Base-by-base conservation (phyloP, 2,888 invertebrate genomes). In the Lissonota sp. region DNA sequence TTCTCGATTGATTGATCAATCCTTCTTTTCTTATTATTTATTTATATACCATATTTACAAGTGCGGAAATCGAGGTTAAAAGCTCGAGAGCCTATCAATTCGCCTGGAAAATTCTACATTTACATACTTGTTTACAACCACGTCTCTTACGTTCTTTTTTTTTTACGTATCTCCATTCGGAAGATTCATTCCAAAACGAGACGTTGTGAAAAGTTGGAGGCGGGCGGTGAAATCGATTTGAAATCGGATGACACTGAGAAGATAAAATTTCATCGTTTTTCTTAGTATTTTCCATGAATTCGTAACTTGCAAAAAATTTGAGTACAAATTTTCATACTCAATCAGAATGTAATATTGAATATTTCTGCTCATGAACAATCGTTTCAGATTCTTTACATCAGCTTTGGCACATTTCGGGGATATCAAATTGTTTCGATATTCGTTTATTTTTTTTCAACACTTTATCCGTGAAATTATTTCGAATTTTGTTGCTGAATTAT, bases 41-140 rank as follows among this genome's bases (percentile, higher is more conserved):
- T 40, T 70, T 64, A 69, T 57, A 63, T 63, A 46, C 6, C 63
- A 72, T 80, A 80, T 80, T 80, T 80, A 77, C 80, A 77, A 55
- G 66, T 51, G 69, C 66, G 64, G 57, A 8, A 53, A 60, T 5
- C 67, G 80, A 80, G 73, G 49, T 49, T 49, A 46, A 46, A 73
- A 64, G 51, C 73, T 73, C 72, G 58, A 16, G 26, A 66, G 49
- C 67, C 64, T 71, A 55, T 58, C 63, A 51, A 70, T 63, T 60
- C 80, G 60, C 46, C 49, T 64, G 46, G 40, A 60, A 80, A 69
- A 72, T 67, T 77, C 55, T 80, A 77, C 73, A 80, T 46, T 80
- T 70, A 66, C 53, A 53, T 58, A 77, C 60, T 69, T 57, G 14
- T 69, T 26, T 73, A 73, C 80, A 77, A 80, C 69, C 69, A 69